Percentiles rank a stretch among this genome's conserved stretches.
Evolutionary conservation across 2,888 invertebrate species (phyloP).

Genomic region (Chromoteleia sp.): DNA sequence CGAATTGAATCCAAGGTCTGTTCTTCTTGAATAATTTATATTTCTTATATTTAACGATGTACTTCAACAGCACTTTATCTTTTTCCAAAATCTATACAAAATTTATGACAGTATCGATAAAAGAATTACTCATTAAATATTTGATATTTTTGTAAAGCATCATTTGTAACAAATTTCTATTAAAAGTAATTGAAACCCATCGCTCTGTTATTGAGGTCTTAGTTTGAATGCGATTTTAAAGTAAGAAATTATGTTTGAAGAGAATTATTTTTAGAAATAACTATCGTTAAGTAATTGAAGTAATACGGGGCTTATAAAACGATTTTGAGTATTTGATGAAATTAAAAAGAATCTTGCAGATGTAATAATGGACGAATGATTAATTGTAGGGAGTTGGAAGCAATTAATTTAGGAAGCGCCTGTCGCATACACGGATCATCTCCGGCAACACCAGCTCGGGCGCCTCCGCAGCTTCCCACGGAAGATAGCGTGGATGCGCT

Average conservation of each 20-base stretch:
- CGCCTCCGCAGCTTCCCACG: constrained; percentile 84
- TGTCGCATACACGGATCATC: constrained; percentile 87
- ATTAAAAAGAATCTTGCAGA: constrained; percentile 23
- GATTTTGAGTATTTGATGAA: constrained; percentile 16
- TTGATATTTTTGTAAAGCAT: too few relatives aligned
- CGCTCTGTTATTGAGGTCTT: too few relatives aligned
- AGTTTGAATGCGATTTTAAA: too few relatives aligned
- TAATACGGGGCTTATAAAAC: constrained; percentile 11
- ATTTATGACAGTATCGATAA: too few relatives aligned
- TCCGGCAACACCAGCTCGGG: constrained; percentile 86
- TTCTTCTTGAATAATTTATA: constrained; percentile 12
- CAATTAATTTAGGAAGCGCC: constrained; percentile 86
- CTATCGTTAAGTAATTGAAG: background rate
- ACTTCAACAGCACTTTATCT: background rate
- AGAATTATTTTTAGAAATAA: background rate
- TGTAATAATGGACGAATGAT: constrained; percentile 61
- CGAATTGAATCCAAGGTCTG: constrained; percentile 86
- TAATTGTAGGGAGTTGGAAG: constrained; percentile 86
- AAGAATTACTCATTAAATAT: too few relatives aligned
- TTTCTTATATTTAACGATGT: too few relatives aligned
- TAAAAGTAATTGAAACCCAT: too few relatives aligned
- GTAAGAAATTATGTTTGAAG: background rate
- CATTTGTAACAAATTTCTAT: too few relatives aligned
- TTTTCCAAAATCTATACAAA: background rate
- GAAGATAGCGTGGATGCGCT: constrained; percentile 86